Evolutionary conservation across 2,888 invertebrate genomes (phyloP).

Genomic region (Nipponacmea schrenckii): DNA sequence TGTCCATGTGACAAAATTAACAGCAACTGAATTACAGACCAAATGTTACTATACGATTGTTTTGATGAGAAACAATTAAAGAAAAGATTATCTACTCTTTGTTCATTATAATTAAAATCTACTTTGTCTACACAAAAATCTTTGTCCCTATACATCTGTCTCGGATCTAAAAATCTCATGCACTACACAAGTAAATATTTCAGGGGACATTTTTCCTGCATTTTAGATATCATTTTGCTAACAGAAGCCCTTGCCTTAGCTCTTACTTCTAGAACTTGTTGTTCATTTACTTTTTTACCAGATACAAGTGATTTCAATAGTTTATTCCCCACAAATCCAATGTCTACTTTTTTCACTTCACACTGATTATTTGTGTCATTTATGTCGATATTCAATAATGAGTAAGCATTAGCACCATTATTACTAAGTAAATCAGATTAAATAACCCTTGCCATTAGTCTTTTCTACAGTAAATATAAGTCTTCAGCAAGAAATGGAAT

Average conservation of each 20-base stretch:
- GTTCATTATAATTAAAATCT: conserved; percentile 4
- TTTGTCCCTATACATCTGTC: neutral
- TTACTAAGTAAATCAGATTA: neutral
- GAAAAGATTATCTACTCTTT: conserved; percentile 20
- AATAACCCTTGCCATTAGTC: conserved; percentile 12
- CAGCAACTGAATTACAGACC: conserved; percentile 15
- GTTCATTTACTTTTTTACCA: conserved; percentile 15
- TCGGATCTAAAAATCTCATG: neutral
- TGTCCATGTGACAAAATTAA: conserved; percentile 44
- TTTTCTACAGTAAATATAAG: conserved; percentile 14
- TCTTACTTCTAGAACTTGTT: conserved; percentile 15
- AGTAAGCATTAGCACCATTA: conserved; percentile 5
- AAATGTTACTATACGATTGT: conserved; percentile 8
- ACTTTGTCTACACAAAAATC: conserved; percentile 13
- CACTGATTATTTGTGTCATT: conserved; percentile 14
- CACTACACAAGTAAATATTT: conserved; percentile 20
- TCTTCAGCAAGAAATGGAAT: conserved; percentile 25
- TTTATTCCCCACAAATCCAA: conserved; percentile 21
- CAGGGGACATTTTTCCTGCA: conserved; percentile 21
- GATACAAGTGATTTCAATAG: conserved; percentile 10
- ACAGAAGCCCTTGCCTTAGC: conserved; percentile 14
- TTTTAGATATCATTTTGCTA: conserved; percentile 8
- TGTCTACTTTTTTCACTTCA: conserved; percentile 15
- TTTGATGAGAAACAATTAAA: conserved; percentile 3
- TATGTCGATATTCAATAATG: conserved; percentile 14